Conservation (phyloP, 1,140 invertebrate genomes). For the Hyphantria cunea region DNA sequence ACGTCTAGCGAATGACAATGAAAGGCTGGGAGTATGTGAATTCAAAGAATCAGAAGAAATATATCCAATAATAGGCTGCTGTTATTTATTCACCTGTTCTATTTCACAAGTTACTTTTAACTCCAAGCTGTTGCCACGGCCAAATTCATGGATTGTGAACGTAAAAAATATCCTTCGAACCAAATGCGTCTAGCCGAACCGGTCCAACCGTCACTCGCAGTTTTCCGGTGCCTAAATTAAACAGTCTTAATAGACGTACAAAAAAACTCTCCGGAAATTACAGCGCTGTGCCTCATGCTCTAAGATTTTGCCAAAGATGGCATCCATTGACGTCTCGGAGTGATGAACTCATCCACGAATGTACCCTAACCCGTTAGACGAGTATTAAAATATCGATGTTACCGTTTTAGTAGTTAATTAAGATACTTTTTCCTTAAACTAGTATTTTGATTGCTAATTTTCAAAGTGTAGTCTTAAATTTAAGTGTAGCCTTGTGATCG, state of each 20-base stretch:
- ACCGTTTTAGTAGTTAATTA: background rate
- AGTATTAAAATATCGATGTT: conserved; percentile 17
- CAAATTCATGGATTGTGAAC: conserved; percentile 32
- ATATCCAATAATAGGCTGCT: no score
- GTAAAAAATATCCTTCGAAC: conserved; percentile 47
- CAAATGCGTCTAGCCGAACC: conserved; percentile 38
- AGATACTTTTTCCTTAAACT: conserved; percentile 1
- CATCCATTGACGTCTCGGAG: conserved; percentile 14
- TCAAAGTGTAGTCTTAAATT: no score
- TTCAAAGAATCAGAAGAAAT: no score
- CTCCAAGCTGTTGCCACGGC: conserved; percentile 22
- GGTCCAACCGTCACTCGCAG: conserved; percentile 41
- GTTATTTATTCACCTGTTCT: conserved; percentile 21
- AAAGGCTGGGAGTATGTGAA: no score
- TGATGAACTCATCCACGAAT: conserved; percentile 6
- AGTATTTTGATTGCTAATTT: background rate
- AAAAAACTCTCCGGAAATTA: conserved; percentile 51
- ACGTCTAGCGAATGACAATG: no score
- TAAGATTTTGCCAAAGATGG: conserved; percentile 12
- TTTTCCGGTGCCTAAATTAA: conserved; percentile 49
- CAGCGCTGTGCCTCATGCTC: conserved; percentile 37
- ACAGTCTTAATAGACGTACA: conserved; percentile 44
- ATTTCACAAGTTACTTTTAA: conserved; percentile 24
- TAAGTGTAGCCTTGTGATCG: no score
- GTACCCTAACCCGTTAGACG: conserved; percentile 4